Evolutionary conservation across 1,140 invertebrate species (phyloP), one percentile per base, ranked within the genome.

Genomic region (Ectropis grisescens): DNA sequence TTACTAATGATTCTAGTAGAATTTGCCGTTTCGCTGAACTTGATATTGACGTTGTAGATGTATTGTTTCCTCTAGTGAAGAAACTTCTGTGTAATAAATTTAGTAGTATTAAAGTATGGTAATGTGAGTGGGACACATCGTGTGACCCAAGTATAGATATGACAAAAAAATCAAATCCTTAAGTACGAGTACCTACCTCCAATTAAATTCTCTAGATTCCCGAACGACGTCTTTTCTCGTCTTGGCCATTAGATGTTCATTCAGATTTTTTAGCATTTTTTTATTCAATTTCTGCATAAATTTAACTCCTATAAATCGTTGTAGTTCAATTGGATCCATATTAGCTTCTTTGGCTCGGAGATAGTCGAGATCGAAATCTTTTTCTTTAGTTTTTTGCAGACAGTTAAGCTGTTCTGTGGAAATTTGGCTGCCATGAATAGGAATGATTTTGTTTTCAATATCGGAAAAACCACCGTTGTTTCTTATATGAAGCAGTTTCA

Each of bases 151-250:
- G n/a, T n/a, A n/a, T n/a, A n/a, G n/a, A n/a, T n/a, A n/a, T n/a
- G n/a, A n/a, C n/a, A n/a, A n/a, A n/a, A n/a, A n/a, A n/a, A n/a
- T n/a, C n/a, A n/a, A n/a, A n/a, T n/a, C n/a, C n/a, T n/a, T n/a
- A n/a, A n/a, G n/a, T n/a, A n/a, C n/a, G n/a, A n/a, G n/a, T n/a
- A n/a, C n/a, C n/a, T n/a, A 75, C 68, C 68, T 75, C 8, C 64
- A 46, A 41, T 56, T 65, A 2, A 68, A 35, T 27, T 62, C n/a
- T n/a, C 34, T 53, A 41, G 28, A 65, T 37, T 80, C 70, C 32
- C 52, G 59, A 2, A 80, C 70, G 0, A 80, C 64, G 44, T 80
- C 75, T 37, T 65, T 69, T 24, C 67, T 57, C 5, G 70, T 78
- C 37, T 68, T 72, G 30, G 60, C 64, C 33, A 74, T 37, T 1